Base-by-base conservation (phyloP, 2,113 vertebrate species). In the Mungos mungo region DNA sequence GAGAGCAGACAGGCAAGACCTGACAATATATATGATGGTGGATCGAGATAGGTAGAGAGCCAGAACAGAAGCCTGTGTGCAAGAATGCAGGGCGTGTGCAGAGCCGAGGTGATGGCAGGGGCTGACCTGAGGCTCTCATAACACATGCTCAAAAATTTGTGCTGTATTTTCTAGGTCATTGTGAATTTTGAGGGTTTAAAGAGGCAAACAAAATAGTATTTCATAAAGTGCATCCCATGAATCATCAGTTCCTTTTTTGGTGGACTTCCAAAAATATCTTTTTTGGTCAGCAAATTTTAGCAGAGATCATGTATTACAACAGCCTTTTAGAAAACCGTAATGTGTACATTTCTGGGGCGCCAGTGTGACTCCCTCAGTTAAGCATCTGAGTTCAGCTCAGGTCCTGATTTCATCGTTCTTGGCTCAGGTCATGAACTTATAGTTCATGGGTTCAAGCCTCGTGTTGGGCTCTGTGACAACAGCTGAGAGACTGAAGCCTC, bases 141-240 rank as follows among this genome's bases (percentile, higher is more conserved):
- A 72, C 10, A 5, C 15, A 47, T 10, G 3, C 33, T 65, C 47
- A 80, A 10, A 4, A 79, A 82, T 38, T 10, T 87, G 2, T n/a
- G 12, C 25, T 79, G 31, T 72, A 76, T 54, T n/a, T 63, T 27
- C n/a, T 0, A 68, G 5, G 27, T 54, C 29, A 29, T 16, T 89
- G 12, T 12, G 6, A 72, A 66, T 87, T 57, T 54, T 72, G 38
- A 97, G 63, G 54, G 0, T 27, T 65, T 88, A 15, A 47, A 88
- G 88, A 90, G 15, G 38, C 19, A 82, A 83, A 60, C 50, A 35
- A 91, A 86, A 27, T 38, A 23, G 38, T 52, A 72, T 57, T 80
- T 74, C 66, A 45, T 60, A 52, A 77, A 86, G 23, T 1, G 0
- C 19, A 76, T 69, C 80, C 8, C 2, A 29, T 0, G 31, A 13